Conservation (phyloP, 1,140 invertebrate species). For the Drosophila neocordata region DNA sequence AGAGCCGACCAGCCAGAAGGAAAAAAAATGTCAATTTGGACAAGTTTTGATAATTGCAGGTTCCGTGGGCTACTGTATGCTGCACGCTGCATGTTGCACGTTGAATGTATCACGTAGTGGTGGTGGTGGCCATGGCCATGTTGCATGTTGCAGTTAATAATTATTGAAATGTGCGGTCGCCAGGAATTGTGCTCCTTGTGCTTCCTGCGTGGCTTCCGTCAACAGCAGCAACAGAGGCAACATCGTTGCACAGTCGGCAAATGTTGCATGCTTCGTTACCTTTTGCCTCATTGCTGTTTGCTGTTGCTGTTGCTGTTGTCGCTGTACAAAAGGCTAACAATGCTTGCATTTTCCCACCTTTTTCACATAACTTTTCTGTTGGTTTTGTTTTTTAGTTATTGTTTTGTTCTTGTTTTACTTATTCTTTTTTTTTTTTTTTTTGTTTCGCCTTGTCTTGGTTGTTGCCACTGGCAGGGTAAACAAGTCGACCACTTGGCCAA, state of each 20-base stretch:
- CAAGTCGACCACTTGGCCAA: slow-evolving; percentile 77
- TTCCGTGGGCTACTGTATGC: slow-evolving; percentile 39
- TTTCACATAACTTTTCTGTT: slow-evolving; percentile 76
- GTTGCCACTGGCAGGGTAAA: slow-evolving; percentile 72
- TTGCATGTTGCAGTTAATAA: slow-evolving; percentile 80
- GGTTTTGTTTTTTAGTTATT: slow-evolving; percentile 23
- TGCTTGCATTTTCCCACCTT: slow-evolving; percentile 81
- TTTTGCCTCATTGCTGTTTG: slow-evolving; percentile 23
- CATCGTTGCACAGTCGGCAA: slow-evolving; percentile 30
- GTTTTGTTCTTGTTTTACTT: slow-evolving; percentile 41
- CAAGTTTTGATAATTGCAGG: slow-evolving; percentile 79
- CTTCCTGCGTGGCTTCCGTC: slow-evolving; percentile 75
- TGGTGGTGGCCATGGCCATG: slow-evolving; percentile 36
- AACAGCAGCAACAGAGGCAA: slow-evolving; percentile 20
- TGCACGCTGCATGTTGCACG: slow-evolving; percentile 39
- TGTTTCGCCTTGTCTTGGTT: slow-evolving; percentile 34
- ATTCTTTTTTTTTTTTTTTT: slow-evolving; percentile 32
- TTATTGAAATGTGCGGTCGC: slow-evolving; percentile 79
- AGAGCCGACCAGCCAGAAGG: slow-evolving; percentile 42
- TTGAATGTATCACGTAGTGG: slow-evolving; percentile 37
- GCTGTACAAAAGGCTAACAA: slow-evolving; percentile 70
- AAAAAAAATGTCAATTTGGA: slow-evolving; percentile 76
- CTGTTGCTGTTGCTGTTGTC: not conserved
- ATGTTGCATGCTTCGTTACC: slow-evolving; percentile 79
- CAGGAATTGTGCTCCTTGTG: slow-evolving; percentile 77